Percentiles rank a stretch among this genome's conserved stretches.
phyloP scores from a whole-genome alignment of 2,113 vertebrate species.

The Heliornis fulica region DNA sequence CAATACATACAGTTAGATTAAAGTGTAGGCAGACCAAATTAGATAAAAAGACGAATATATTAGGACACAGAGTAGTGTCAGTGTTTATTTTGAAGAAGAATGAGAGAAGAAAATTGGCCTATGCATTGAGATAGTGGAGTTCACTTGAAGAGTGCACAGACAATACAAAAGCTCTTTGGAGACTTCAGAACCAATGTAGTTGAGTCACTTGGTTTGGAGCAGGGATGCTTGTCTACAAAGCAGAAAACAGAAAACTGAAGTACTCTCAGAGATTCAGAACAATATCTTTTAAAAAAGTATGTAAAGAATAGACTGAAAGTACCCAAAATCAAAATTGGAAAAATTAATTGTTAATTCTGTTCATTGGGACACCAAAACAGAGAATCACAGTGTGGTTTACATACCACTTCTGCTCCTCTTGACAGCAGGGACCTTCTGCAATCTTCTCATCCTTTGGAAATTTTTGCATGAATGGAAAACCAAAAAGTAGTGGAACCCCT shows the following conservation, averaged over 20 bases:
- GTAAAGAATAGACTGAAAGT: neutral
- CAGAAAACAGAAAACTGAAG: neutral
- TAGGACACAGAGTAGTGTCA: slow-evolving; percentile 39
- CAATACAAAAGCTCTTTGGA: neutral
- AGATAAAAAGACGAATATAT: slow-evolving; percentile 56
- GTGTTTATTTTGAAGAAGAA: slow-evolving; percentile 41
- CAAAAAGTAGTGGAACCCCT: neutral
- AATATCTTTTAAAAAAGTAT: neutral
- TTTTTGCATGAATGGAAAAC: neutral
- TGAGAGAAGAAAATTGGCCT: slow-evolving; percentile 25
- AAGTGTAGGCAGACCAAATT: slow-evolving; percentile 50
- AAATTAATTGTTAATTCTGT: neutral
- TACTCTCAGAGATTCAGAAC: neutral
- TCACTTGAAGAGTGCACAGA: neutral
- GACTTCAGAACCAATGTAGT: neutral
- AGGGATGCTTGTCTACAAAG: neutral
- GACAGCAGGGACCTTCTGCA: neutral
- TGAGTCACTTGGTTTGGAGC: slow-evolving; percentile 1
- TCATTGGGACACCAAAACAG: neutral
- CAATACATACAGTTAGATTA: slow-evolving; percentile 25
- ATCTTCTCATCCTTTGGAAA: neutral
- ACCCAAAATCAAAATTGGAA: neutral
- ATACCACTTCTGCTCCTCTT: neutral
- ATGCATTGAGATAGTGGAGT: neutral
- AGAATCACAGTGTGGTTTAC: neutral